These are phyloP conservation scores for Stenodera caucasica DNA, from an alignment of 2,888 invertebrate species.

Conservation along the genomic window DNA sequence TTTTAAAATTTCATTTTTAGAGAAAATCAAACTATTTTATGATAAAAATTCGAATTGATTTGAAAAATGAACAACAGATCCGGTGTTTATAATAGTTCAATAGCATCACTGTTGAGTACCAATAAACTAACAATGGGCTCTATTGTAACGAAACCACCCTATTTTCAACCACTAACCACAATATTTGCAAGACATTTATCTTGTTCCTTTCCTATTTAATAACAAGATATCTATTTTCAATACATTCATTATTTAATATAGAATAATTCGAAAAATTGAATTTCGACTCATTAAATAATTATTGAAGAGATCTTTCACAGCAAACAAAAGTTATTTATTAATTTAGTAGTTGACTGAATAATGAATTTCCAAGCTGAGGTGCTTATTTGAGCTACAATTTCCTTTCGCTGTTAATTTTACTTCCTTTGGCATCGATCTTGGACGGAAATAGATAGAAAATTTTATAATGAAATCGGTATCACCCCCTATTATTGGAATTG, in stretches of 20 bases:
- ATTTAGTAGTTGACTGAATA: slow-evolving; percentile 1
- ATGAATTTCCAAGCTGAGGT: not conserved
- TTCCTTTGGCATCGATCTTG: not conserved
- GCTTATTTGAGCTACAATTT: slow-evolving; percentile 1
- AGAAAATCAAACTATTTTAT: too few relatives aligned
- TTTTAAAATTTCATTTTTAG: slow-evolving; percentile 30
- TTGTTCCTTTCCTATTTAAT: not conserved
- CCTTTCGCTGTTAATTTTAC: not conserved
- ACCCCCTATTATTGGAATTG: not conserved
- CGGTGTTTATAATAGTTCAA: slow-evolving; percentile 10
- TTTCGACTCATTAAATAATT: not conserved
- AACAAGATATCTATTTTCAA: not conserved
- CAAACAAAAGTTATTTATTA: not conserved
- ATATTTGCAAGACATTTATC: slow-evolving; percentile 39
- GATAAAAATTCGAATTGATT: too few relatives aligned
- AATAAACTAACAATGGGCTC: slow-evolving; percentile 18
- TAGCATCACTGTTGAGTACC: slow-evolving; percentile 17
- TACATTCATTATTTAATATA: not conserved
- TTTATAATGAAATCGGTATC: not conserved
- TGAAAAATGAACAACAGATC: slow-evolving; percentile 1
- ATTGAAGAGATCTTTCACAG: not conserved
- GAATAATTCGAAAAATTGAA: not conserved
- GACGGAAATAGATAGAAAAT: not conserved
- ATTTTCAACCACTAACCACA: slow-evolving; percentile 25
- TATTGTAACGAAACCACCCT: slow-evolving; percentile 19